Base-by-base conservation (phyloP, 2,797 vertebrate species). In the Phalanger gymnotis region DNA sequence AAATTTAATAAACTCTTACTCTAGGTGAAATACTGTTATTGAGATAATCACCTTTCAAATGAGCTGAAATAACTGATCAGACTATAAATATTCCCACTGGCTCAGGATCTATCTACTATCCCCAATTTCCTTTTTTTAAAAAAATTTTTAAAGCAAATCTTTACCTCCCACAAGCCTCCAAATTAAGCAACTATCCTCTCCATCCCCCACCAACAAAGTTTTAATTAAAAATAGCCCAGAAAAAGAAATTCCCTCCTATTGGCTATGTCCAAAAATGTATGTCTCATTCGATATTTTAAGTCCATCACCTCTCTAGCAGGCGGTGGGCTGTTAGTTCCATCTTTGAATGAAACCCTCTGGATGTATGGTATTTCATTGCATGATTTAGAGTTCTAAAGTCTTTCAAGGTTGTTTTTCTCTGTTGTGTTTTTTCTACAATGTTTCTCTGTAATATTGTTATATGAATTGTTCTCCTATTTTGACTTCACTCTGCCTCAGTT, bases 41-140 rank as follows among this genome's bases (percentile, higher is more conserved):
- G 58, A 40, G 66, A 16, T n/a, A 90, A 94, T 81, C n/a, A 87
- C 94, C 4, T 5, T 95, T 66, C 94, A 92, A 90, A 91, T 94
- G 61, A 47, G 51, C n/a, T 93, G 81, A 61, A 54, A 54, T 27
- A 19, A 93, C 81, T 90, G 92, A 54, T 30, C 55, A 52, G 52
- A 90, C 57, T 66, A 13, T 87, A 57, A 5, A 0, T 0, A 0
- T 57, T 96, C n/a, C 55, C 54, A 55, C 52, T 2, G 22, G 22
- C 13, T n/a, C 16, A 54, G n/a, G 16, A 40, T 40, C 89, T 53
- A 51, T 1, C 12, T 51, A 53, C 7, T 47, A 81, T 47, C 22
- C 25, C 31, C 40, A 81, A 81, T 81, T 81, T 81, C 73, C 40
- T 47, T 81, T 81, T 47, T 81, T 81, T 81, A 47, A 13, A 30